A percentile compares a stretch with the other conserved stretches of the same genome.
Conservation (phyloP, 2,797 vertebrate species). For the Smutsia gigantea region DNA sequence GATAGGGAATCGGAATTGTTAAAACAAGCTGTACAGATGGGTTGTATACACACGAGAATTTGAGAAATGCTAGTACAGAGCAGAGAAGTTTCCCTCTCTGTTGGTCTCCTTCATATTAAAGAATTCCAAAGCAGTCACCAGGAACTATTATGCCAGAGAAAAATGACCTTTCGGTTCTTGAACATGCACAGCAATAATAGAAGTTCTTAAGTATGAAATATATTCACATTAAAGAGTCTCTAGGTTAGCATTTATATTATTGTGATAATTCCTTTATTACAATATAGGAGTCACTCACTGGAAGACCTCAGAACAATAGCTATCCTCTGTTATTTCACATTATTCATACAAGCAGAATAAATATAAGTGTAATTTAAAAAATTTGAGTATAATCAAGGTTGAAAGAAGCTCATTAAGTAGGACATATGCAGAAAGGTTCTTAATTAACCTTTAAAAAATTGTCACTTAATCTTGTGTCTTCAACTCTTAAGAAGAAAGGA, state of each 20-base stretch:
- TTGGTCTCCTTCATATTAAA: not conserved
- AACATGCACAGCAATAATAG: slow-evolving; percentile 33
- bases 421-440: slow-evolving; percentile 65
- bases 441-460: slow-evolving; percentile 69
- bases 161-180: slow-evolving; percentile 47
- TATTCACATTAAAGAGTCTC: slow-evolving; percentile 15
- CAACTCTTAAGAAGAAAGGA: slow-evolving; percentile 49
- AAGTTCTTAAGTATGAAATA: slow-evolving; percentile 56
- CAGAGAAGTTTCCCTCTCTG: not conserved
- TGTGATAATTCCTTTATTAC: slow-evolving; percentile 61
- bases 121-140: slow-evolving; percentile 24
- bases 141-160: slow-evolving; percentile 50
- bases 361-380: slow-evolving; percentile 63
- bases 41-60: not conserved
- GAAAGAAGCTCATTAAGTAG: slow-evolving; percentile 76
- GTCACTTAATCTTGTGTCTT: slow-evolving; percentile 67
- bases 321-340: slow-evolving; percentile 62
- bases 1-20: not conserved
- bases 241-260: slow-evolving; percentile 54
- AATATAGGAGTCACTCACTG: slow-evolving; percentile 30
- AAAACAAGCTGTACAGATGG: not conserved
- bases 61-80: not conserved
- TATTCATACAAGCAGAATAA: slow-evolving; percentile 59
- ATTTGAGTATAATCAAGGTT: slow-evolving; percentile 59
- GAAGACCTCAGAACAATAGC: slow-evolving; percentile 55